Percentiles rank a stretch among this genome's conserved stretches.
These are phyloP conservation scores for Leptodactylus fallax DNA, from an alignment of 2,797 vertebrate species.

Conservation along the genomic window DNA sequence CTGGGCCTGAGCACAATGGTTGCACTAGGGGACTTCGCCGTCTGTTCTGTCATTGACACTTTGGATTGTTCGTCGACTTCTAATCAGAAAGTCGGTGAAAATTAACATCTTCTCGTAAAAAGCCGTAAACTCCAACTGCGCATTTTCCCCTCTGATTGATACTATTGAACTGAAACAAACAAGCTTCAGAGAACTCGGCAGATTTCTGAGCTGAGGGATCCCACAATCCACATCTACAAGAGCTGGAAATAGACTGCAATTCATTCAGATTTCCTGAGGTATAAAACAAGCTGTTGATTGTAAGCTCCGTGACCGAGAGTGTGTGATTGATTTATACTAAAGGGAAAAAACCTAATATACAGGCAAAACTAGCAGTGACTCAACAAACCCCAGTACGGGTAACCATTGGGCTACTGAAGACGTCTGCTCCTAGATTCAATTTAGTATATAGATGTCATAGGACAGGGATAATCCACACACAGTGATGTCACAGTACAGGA, in stretches of 20 bases:
- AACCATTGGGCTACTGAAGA: no score
- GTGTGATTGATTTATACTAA: neutral
- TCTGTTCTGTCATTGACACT: constrained; percentile 41
- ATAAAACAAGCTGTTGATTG: neutral
- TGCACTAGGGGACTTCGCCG: neutral
- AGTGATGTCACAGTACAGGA: constrained; percentile 7
- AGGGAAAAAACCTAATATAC: no score
- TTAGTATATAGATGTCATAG: neutral
- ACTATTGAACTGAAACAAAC: constrained; percentile 14
- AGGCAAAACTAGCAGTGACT: no score
- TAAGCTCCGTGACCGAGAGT: neutral
- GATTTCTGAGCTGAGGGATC: no score
- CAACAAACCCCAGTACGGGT: no score
- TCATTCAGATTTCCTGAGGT: neutral
- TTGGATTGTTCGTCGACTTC: constrained; percentile 11
- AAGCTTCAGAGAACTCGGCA: neutral
- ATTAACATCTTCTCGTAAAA: constrained; percentile 13
- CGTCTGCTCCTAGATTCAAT: no score
- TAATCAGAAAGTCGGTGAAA: constrained; percentile 39
- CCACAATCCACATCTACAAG: neutral
- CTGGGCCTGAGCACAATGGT: neutral
- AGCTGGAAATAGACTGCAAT: neutral
- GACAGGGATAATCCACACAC: neutral
- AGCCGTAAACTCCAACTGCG: constrained; percentile 30
- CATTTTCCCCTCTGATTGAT: neutral